Evolutionary conservation across 2,113 vertebrate species (phyloP), one percentile per base, ranked within the genome.

Genomic region (Gila orcuttii): DNA sequence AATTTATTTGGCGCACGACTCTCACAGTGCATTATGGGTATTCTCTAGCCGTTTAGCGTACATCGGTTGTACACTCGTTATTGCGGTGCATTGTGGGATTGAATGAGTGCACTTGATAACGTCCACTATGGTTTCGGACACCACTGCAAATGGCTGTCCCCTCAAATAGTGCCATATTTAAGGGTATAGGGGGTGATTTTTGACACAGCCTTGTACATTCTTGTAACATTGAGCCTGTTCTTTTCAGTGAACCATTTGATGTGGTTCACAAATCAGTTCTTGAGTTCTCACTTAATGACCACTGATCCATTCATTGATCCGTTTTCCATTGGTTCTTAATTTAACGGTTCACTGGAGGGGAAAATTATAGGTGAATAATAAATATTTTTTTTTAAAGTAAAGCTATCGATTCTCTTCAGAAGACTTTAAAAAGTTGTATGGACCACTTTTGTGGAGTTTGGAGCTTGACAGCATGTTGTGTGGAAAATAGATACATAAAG

Each of bases 241-340:
- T 10, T 79, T 39, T 25, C 36, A 62, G 6, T 28, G 73, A 75
- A 50, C 42, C 42, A 2, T 75, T 75, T n/a, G 33, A 60, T 60
- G 3, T 78, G 75, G 57, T 76, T 77, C 25, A 55, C 25, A 77
- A 52, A 77, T 31, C 69, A n/a, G 69, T 73, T 73, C 21, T 42
- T n/a, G 19, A 45, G 36, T 39, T 45, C 33, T 73, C 21, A 73
- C 69, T n/a, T 9, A 73, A 42, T 73, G 19, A n/a, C 36, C 11
- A 42, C 36, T 73, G 69, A 42, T 73, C 36, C 23, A 25, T 57
- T 36, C 50, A 59, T 55, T 78, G 28, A 57, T 55, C 4, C 1
- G 4, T 21, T 36, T 36, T 59, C 52, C 52, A 59, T 11, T 79
- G 19, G 31, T 79, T 36, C 52, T 36, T 42, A 23, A 71, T 71